A percentile compares a stretch with the other conserved stretches of the same genome.
These are phyloP conservation scores for Tenrec ecaudatus DNA, from an alignment of 2,113 vertebrate species.

Conservation along the genomic window DNA sequence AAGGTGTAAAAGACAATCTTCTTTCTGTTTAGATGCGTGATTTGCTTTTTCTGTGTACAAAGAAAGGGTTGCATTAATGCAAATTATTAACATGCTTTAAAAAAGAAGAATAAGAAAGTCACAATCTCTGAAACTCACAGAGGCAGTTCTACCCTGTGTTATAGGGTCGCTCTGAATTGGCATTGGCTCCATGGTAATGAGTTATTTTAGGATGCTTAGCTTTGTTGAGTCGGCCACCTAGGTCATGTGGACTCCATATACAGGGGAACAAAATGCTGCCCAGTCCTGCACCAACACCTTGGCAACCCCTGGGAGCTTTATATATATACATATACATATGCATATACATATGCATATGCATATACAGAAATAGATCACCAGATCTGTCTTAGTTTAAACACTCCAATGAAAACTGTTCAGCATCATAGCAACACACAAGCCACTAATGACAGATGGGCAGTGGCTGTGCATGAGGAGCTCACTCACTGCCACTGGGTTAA, in stretches of 20 bases:
- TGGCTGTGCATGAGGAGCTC: too few relatives aligned
- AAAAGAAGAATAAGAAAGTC: too few relatives aligned
- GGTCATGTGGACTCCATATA: not conserved
- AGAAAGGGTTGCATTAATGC: not conserved
- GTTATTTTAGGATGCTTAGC: not conserved
- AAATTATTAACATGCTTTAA: constrained; percentile 9
- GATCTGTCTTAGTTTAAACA: not conserved
- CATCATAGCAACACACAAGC: not conserved
- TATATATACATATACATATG: too few relatives aligned
- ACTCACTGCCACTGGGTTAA: too few relatives aligned
- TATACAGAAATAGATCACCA: not conserved
- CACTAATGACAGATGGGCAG: not conserved
- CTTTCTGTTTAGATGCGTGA: not conserved
- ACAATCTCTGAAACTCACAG: too few relatives aligned
- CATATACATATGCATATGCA: not conserved
- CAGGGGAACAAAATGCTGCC: not conserved
- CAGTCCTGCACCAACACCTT: not conserved
- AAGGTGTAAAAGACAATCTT: not conserved
- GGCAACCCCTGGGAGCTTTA: not conserved
- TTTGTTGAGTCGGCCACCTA: not conserved
- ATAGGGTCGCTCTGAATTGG: too few relatives aligned
- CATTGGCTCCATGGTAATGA: too few relatives aligned
- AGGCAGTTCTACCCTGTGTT: too few relatives aligned
- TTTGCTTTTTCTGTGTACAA: constrained; percentile 47
- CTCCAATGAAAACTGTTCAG: not conserved